Evolutionary conservation across 2,888 invertebrate genomes (phyloP).

Genomic region (Troides helena): DNA sequence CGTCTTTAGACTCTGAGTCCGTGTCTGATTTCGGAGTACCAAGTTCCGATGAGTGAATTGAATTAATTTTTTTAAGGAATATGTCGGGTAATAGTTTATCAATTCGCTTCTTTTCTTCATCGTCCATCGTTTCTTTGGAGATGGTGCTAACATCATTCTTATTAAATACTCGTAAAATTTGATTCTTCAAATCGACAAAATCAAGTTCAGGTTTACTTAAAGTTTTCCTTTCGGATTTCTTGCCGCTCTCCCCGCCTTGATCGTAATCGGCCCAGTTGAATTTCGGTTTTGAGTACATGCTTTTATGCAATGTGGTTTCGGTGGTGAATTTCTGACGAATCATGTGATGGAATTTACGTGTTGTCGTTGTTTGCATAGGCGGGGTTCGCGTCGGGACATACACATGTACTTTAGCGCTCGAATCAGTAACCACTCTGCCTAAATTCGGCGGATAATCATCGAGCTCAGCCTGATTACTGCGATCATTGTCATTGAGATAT

Average conservation of each 20-base stretch:
- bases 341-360: conserved; percentile 26
- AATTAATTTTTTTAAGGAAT: conserved; percentile 49
- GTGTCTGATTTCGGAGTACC: conserved; percentile 48
- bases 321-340: conserved; percentile 17
- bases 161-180: not conserved
- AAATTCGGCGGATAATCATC: conserved; percentile 6
- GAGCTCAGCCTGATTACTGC: not conserved
- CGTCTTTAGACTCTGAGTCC: conserved; percentile 47
- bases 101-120: conserved; percentile 34
- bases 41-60: conserved; percentile 61
- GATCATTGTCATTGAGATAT: conserved; percentile 3
- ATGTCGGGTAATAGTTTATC: conserved; percentile 42
- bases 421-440: not conserved
- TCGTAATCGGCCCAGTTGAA: conserved; percentile 26
- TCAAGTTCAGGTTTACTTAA: not conserved
- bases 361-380: not conserved
- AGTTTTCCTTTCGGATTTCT: conserved; percentile 12
- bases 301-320: not conserved
- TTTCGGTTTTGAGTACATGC: conserved; percentile 10
- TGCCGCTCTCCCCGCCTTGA: conserved; percentile 9
- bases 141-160: conserved; percentile 42
- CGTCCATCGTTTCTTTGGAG: conserved; percentile 41
- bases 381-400: conserved; percentile 14
- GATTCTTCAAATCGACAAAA: not conserved
- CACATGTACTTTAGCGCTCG: not conserved